Conservation (phyloP, 2,888 invertebrate species). For the Phortica magna region DNA sequence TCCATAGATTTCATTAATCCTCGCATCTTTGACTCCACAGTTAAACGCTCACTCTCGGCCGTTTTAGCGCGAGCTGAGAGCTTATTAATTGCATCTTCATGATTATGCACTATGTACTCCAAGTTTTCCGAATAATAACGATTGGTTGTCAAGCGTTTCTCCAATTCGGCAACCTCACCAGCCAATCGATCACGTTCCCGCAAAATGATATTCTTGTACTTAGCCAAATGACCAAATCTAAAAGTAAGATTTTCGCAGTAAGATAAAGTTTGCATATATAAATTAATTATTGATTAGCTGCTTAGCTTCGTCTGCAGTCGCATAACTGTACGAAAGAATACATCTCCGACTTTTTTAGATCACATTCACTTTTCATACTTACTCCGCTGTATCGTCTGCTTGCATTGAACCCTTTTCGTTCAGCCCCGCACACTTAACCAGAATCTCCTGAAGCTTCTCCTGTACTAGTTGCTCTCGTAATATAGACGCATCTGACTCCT, state of each 20-base stretch:
- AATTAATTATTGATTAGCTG: no score
- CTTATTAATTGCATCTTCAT: constrained; percentile 65
- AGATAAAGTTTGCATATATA: no score
- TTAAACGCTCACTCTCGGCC: constrained; percentile 61
- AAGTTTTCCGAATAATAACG: constrained; percentile 71
- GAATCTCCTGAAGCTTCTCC: constrained; percentile 66
- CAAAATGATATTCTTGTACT: constrained; percentile 71
- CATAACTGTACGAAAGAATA: no score
- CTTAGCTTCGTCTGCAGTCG: no score
- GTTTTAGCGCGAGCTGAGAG: constrained; percentile 57
- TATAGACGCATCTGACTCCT: constrained; percentile 68
- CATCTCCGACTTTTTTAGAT: no score
- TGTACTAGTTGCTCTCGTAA: constrained; percentile 71
- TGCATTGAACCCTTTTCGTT: constrained; percentile 56
- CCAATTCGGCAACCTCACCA: constrained; percentile 69
- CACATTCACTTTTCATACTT: constrained; percentile 41
- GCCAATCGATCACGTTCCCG: constrained; percentile 73
- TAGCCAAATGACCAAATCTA: constrained; percentile 67
- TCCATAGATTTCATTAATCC: constrained; percentile 62
- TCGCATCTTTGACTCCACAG: constrained; percentile 62
- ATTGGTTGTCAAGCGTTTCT: constrained; percentile 69
- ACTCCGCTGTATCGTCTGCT: constrained; percentile 69
- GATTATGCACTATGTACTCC: constrained; percentile 67
- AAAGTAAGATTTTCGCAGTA: neutral
- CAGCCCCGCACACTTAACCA: constrained; percentile 64